A percentile compares a stretch with the other conserved stretches of the same genome.
phyloP scores from a whole-genome alignment of 2,113 vertebrate species.

The Probosciger aterrimus region DNA sequence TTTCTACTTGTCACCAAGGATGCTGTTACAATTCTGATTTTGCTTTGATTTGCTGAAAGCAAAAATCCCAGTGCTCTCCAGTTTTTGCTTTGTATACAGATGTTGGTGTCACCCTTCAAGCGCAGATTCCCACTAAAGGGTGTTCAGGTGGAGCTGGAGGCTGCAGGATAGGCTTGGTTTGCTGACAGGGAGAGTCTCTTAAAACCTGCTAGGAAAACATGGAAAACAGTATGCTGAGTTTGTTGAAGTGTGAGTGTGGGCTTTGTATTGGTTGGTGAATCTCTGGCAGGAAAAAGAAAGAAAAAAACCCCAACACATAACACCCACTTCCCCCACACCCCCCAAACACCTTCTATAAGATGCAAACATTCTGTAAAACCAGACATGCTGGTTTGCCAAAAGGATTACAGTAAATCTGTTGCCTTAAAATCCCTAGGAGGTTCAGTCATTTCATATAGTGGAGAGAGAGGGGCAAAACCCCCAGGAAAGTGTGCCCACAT shows the following conservation, averaged over 20 bases:
- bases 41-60: neutral
- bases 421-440: neutral
- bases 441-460: neutral
- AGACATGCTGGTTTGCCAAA: neutral
- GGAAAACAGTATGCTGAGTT: accelerated
- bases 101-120: neutral
- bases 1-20: neutral
- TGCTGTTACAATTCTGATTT: neutral
- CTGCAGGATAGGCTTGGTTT: neutral
- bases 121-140: neutral
- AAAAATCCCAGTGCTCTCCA: neutral
- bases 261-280: neutral
- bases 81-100: neutral
- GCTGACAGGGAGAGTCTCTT: neutral
- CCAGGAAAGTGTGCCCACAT: too few relatives aligned
- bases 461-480: neutral
- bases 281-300: neutral
- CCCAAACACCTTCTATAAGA: neutral
- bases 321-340: too few relatives aligned
- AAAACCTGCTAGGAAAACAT: neutral
- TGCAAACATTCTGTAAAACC: neutral
- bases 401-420: neutral
- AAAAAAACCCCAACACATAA: accelerated
- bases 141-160: accelerated
- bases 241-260: neutral